These are phyloP conservation scores for Aurelia sp. DNA, from an alignment of 30 jellyfish, hydroid and myxozoan species.

Conservation along the genomic window DNA sequence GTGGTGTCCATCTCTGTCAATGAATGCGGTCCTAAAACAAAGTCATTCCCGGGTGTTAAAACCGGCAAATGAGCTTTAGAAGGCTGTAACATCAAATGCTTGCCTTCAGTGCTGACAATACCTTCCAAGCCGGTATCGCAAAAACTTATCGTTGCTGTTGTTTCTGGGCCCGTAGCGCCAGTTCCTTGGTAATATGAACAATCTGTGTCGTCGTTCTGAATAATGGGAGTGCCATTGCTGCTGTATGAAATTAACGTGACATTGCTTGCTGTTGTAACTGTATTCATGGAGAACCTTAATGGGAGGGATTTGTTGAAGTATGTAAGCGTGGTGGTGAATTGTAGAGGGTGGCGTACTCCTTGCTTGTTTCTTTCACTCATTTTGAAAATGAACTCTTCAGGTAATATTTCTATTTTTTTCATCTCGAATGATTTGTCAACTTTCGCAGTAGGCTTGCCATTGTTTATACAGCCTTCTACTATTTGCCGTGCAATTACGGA, in stretches of 20 bases:
- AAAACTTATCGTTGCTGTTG: constrained; percentile 35
- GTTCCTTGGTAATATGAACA: constrained; percentile 55
- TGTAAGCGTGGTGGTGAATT: background rate
- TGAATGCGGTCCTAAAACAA: constrained; percentile 48
- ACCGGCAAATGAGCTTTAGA: background rate
- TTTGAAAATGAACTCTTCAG: background rate
- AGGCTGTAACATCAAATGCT: constrained; percentile 22
- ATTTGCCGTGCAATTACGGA: too few species aligned
- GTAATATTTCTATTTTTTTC: background rate
- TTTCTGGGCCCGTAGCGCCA: constrained; percentile 5
- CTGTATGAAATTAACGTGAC: constrained; percentile 44
- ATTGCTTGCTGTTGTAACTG: constrained; percentile 16
- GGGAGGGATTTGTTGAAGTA: constrained; percentile 5
- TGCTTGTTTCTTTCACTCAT: background rate
- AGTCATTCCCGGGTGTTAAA: background rate
- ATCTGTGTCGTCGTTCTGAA: constrained; percentile 21
- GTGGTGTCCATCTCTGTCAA: constrained; percentile 11
- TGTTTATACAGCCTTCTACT: too few species aligned
- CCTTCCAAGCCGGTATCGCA: constrained; percentile 57
- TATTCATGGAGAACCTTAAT: constrained; percentile 17
- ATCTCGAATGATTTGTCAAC: constrained; percentile 6
- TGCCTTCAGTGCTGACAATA: constrained; percentile 12
- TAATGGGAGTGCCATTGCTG: constrained; percentile 29
- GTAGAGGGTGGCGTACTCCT: background rate
- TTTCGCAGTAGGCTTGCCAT: too few species aligned